Conservation (phyloP, 2,797 vertebrate species). For the Pelodytes ibericus region DNA sequence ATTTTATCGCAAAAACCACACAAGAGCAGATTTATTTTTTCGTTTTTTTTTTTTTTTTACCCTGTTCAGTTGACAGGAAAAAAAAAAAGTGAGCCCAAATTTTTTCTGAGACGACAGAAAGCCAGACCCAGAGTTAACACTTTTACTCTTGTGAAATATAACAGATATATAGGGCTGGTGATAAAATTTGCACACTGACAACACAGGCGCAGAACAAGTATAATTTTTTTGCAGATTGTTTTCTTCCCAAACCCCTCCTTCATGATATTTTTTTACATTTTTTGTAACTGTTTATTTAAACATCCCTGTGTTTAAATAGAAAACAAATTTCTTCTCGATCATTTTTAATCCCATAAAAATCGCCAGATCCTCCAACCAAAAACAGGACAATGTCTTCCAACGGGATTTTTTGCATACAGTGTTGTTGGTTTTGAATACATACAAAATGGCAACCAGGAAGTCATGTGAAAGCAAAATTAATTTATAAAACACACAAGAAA, state of each 20-base stretch:
- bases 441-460: not conserved
- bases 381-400: not conserved
- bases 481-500: not conserved
- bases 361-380: not conserved
- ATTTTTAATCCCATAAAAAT: not conserved
- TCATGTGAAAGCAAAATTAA: not conserved
- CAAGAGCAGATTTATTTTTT: conserved; percentile 40
- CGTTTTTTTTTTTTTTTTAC: conserved; percentile 19
- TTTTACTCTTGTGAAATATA: conserved; percentile 45
- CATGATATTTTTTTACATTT: not conserved
- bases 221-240: conserved; percentile 43
- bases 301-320: not conserved
- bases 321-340: not conserved
- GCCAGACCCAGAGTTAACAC: conserved; percentile 41
- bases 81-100: conserved; percentile 27
- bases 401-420: not conserved
- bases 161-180: conserved; percentile 49
- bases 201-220: conserved; percentile 40
- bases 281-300: not conserved
- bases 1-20: conserved; percentile 44
- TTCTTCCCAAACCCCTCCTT: conserved; percentile 1
- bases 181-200: conserved; percentile 46
- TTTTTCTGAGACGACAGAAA: conserved; percentile 29
- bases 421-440: not conserved
- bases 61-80: conserved; percentile 43